Conservation (phyloP, 2,113 vertebrate species). For the Falco punctatus region DNA sequence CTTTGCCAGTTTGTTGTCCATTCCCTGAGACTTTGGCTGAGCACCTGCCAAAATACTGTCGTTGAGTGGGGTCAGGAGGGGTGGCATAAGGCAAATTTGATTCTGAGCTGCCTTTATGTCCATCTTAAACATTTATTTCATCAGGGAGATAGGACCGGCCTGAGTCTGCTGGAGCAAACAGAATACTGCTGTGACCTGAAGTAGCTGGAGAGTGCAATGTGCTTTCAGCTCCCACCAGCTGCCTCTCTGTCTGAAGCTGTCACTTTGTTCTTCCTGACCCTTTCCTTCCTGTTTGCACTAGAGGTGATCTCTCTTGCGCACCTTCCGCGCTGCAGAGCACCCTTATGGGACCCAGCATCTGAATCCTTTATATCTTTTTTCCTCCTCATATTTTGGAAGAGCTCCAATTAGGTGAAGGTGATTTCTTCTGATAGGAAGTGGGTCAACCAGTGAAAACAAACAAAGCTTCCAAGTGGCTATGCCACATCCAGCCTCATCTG, state of each 20-base stretch:
- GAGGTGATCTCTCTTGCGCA: neutral
- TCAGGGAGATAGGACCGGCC: neutral
- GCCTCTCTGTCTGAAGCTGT: neutral
- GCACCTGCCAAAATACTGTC: neutral
- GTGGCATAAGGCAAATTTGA: neutral
- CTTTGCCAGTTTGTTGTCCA: neutral
- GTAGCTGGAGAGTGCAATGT: neutral
- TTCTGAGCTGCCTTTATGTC: neutral
- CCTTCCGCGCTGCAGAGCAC: neutral
- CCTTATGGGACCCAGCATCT: neutral
- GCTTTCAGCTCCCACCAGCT: neutral
- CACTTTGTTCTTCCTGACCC: neutral
- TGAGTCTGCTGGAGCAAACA: neutral
- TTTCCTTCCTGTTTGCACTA: neutral
- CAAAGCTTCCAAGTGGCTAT: conserved; percentile 22
- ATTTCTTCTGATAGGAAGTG: neutral
- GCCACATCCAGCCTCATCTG: neutral
- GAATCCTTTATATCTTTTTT: neutral
- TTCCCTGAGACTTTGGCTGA: neutral
- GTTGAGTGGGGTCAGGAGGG: neutral
- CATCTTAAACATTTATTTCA: neutral
- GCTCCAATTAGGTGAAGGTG: conserved; percentile 29
- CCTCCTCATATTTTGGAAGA: neutral
- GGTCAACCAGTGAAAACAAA: conserved; percentile 14
- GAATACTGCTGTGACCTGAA: neutral